Base-by-base conservation (phyloP, 2,888 invertebrate genomes). In the Tethea ocularis region DNA sequence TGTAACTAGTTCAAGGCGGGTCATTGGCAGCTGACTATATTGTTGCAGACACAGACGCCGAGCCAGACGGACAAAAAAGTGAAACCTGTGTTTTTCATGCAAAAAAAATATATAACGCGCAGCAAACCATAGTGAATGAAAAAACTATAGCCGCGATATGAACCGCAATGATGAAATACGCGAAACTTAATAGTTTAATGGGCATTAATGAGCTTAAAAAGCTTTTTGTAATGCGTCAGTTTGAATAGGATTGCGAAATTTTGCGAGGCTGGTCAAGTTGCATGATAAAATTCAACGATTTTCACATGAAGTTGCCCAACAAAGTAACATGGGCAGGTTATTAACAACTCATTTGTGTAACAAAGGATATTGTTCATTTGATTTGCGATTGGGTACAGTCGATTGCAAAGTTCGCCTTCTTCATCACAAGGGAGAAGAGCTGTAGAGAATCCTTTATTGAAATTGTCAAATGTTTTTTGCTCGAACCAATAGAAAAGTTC, bases 61-160 rank as follows among this genome's bases (percentile, higher is more conserved):
- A 77, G 80, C 89, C 88, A 92, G 92, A 91, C 92, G 83, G 77
- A 74, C 89, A 92, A 92, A 91, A 91, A 92, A 91, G 88, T 88
- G 88, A 91, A 91, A 91, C 88, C 83, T 80, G 82, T 78, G 82
- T 78, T 88, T 89, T 89, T 87, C 83, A 78, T 75, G 77, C 69
- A 67, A 69, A 76, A 77, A 72, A 74, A n/a, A n/a, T n/a, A 68
- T 70, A 60, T 66, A 61, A 59, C 67, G 61, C 63, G 62, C 66
- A 65, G 63, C 63, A 57, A 59, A 52, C 61, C 60, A 66, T 62
- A 61, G 62, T 69, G 68, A 71, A 72, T 69, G 66, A 70, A 69
- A 65, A 68, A 69, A 72, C 72, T 24, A 53, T 22, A 53, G 53
- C 33, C 13, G 24, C 20, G 33, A 46, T 20, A 46, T 22, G 54